Evolutionary conservation across 2,113 vertebrate species (phyloP), one percentile per base, ranked within the genome.

Genomic region (Xiphorhynchus elegans): DNA sequence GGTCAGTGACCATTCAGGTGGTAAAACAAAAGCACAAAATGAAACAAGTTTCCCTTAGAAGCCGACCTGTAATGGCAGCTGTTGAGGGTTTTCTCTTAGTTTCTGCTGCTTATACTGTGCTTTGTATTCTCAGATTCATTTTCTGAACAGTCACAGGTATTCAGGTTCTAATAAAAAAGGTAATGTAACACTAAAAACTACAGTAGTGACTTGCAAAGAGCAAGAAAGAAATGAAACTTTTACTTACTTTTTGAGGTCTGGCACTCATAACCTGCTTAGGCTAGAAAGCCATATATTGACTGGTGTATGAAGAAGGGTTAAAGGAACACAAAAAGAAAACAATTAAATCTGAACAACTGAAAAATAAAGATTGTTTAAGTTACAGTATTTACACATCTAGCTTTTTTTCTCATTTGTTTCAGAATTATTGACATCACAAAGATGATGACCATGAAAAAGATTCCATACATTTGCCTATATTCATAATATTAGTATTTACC

Each of bases 1-100:
- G 99, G 99, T 99, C 90, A 96, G 98, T 95, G 91, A 44, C 73
- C 64, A 28, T 35, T 75, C 64, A n/a, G 19, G 10, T 35, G 76
- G 37, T 53, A 86, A 66, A 87, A 53, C 58, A 55, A 76, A 93
- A 66, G 4, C n/a, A 28, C 14, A 62, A 75, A 79, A 68, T 9
- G 2, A 66, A 64, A 37, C 12, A 8, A 15, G 33, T 59, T 78
- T 84, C 56, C 8, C 37, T 69, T 50, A 59, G 26, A 93, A 69
- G 33, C 31, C 66, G 53, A 66, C 79, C 37, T 52, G 3, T 11
- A 42, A 17, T 39, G 18, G 66, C 53, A 62, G 35, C 12, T 58
- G 21, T 39, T 76, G 49, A 40, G 21, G 0, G 67, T 64, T 86
- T 49, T 23, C 3, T 69, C 40, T 47, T 58, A 29, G 24, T 70